Conservation (phyloP, 2,797 vertebrate genomes). For the Sarcophilus harrisii region DNA sequence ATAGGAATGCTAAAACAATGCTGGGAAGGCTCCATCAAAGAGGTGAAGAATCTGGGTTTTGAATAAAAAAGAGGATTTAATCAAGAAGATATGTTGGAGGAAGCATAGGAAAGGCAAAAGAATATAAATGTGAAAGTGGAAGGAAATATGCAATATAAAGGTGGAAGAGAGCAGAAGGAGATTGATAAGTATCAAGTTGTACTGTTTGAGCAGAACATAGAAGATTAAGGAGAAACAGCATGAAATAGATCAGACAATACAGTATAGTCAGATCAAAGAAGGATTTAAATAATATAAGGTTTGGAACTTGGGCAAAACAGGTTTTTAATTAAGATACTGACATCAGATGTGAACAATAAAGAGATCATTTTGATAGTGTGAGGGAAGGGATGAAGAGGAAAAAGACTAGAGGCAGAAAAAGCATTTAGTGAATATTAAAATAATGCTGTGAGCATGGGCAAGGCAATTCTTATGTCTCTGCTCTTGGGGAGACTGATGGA, state of each 20-base stretch:
- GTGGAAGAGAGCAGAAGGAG: neutral
- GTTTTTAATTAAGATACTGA: neutral
- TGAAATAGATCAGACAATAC: neutral
- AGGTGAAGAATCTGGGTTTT: neutral
- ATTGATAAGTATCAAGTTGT: neutral
- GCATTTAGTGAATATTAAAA: neutral
- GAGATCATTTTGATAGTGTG: neutral
- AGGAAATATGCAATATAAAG: no score
- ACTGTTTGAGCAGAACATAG: neutral
- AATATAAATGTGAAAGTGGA: neutral
- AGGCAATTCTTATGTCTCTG: neutral
- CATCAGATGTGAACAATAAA: neutral
- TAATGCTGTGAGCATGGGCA: neutral
- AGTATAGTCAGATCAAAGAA: neutral
- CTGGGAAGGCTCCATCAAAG: neutral
- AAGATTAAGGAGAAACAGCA: neutral
- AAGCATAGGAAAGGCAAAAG: neutral
- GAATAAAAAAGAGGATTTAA: neutral
- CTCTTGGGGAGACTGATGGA: neutral
- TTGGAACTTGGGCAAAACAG: neutral
- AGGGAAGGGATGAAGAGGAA: neutral
- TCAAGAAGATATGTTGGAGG: neutral
- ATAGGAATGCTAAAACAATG: neutral
- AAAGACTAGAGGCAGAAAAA: neutral
- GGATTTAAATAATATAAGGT: neutral